These are phyloP conservation scores for Alca torda DNA, from an alignment of 2,797 vertebrate genomes.

Conservation along the genomic window DNA sequence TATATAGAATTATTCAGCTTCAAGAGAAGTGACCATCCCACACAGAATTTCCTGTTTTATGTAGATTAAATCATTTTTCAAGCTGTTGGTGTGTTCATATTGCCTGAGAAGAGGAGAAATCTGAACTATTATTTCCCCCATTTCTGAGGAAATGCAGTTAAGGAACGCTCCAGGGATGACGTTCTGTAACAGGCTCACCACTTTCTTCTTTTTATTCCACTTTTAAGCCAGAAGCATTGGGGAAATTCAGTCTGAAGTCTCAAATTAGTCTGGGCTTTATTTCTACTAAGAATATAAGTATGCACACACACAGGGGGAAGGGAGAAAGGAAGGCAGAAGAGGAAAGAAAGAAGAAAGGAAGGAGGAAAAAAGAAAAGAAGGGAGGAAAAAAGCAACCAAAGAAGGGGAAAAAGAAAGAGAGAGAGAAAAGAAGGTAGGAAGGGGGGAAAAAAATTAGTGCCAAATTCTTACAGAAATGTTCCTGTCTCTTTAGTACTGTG, in stretches of 20 bases:
- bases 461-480: neutral
- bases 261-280: neutral
- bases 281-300: neutral
- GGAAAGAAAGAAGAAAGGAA: neutral
- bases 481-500: neutral
- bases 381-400: neutral
- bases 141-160: slow-evolving; percentile 1
- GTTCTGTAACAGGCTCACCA: neutral
- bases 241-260: neutral
- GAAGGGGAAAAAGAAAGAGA: fast-evolving
- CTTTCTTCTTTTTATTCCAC: neutral
- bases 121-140: neutral
- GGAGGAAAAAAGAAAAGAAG: fast-evolving
- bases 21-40: neutral
- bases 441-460: fast-evolving
- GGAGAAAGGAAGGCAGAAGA: neutral
- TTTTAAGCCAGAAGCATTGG: neutral
- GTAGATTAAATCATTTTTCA: neutral
- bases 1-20: neutral
- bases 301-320: fast-evolving
- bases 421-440: neutral
- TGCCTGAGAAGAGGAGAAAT: neutral
- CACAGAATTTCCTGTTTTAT: slow-evolving; percentile 16
- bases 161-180: neutral
- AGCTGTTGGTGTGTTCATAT: neutral